Conservation (phyloP, 2,113 vertebrate genomes). For the Bucco capensis region DNA sequence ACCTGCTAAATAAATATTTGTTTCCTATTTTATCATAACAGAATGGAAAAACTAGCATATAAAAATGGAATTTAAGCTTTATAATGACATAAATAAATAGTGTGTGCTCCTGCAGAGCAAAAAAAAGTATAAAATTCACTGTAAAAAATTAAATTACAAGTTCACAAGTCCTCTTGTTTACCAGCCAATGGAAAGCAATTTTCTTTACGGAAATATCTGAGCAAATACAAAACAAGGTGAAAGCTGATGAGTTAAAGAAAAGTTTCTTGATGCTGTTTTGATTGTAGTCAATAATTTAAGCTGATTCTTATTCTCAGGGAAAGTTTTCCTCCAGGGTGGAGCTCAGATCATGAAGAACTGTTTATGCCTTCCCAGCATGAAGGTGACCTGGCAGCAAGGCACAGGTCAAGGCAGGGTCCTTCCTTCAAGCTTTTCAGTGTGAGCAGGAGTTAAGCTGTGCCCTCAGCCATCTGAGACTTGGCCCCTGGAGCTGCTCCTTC, state of each 20-base stretch:
- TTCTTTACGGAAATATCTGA: not conserved
- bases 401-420: not conserved
- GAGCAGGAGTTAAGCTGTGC: not conserved
- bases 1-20: not conserved
- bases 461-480: not conserved
- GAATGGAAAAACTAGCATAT: not conserved
- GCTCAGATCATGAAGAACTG: not conserved
- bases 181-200: not conserved
- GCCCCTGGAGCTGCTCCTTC: not conserved
- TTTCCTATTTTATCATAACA: not conserved
- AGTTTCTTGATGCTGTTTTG: not conserved
- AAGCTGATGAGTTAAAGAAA: not conserved
- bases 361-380: not conserved
- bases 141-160: not conserved
- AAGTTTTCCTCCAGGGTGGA: not conserved
- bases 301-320: not conserved
- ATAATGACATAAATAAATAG: not conserved
- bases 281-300: not conserved
- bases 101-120: not conserved
- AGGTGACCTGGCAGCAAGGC: not conserved
- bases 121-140: not conserved
- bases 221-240: not conserved
- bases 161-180: not conserved
- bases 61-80: not conserved
- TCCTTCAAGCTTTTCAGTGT: not conserved